Percentiles rank a stretch among this genome's conserved stretches.
phyloP scores from a whole-genome alignment of 2,113 vertebrate species.

The Cochlearius cochlearius region DNA sequence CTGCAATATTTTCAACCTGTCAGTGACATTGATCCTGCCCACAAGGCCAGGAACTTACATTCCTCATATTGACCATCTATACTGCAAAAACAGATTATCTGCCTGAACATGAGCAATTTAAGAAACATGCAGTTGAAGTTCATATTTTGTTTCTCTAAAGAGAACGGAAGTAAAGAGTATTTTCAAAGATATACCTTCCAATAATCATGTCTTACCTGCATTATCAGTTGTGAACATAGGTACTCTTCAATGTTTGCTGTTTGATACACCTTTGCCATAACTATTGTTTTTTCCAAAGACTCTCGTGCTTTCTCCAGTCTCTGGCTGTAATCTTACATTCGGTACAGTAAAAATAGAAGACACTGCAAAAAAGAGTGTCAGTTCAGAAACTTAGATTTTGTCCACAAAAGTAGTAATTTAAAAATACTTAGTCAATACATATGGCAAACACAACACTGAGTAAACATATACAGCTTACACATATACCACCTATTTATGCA shows the following conservation, averaged over 20 bases:
- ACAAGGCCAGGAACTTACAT: not conserved
- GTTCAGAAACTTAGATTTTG: not conserved
- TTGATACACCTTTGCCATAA: slow-evolving; percentile 86
- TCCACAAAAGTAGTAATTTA: not conserved
- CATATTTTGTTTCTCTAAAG: not conserved
- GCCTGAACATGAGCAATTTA: not conserved
- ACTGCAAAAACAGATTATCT: not conserved
- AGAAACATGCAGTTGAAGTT: not conserved
- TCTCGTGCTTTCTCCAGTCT: slow-evolving; percentile 88
- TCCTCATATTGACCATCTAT: not conserved
- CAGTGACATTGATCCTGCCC: not conserved
- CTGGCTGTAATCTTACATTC: slow-evolving; percentile 90
- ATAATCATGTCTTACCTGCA: slow-evolving; percentile 71
- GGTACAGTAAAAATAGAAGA: slow-evolving; percentile 93
- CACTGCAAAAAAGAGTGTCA: slow-evolving; percentile 77
- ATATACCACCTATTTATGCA: not conserved
- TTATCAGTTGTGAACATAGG: not conserved
- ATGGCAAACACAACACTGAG: not conserved
- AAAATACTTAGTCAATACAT: not conserved
- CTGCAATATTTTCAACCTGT: not conserved
- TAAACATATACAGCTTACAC: not conserved
- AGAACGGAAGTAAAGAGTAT: not conserved
- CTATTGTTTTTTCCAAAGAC: slow-evolving; percentile 88
- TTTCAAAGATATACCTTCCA: not conserved
- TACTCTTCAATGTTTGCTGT: slow-evolving; percentile 87